Evolutionary conservation across 1,140 invertebrate species (phyloP), one percentile per base, ranked within the genome.

Genomic region (Brachionus paranguensis): DNA sequence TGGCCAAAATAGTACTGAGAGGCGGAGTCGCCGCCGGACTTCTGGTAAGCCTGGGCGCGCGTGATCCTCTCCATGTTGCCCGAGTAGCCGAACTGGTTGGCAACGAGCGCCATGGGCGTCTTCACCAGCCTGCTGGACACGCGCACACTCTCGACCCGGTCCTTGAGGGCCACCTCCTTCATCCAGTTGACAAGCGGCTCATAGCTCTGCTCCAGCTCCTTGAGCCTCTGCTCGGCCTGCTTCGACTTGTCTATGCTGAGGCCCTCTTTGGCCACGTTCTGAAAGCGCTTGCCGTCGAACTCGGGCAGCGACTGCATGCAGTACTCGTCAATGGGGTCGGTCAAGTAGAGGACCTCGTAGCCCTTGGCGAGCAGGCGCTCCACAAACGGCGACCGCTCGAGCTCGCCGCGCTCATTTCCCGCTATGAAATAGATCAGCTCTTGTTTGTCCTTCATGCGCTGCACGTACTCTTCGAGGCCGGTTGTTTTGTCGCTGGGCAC

Each of bases 221-320:
- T 95, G 86, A 94, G 91, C 86, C 92, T 92, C 87, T 95, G 93
- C 87, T 96, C 95, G 72, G 93, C 92, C 84, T 93, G 93, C 85
- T 94, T 93, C 20, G 93, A 93, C 88, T 92, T 95, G 84, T 95
- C 93, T 1, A 92, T 76, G 79, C 93, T 93, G 86, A 99, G 93
- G 1, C 97, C 96, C 91, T 99, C 98, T 89, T 99, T 99, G 84
- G 98, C 98, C 43, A 98, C 95, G 88, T 99, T 99, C 90, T 99
- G 96, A 93, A 99, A 98, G 89, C 99, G 99, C 90, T 99, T 98
- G 37, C 96, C 95, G 87, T 99, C 97, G 89, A 96, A 99, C 90
- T 99, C 97, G n/a, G 98, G 96, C 86, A 99, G 90, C 8, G 95
- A 93, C 60, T 96, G 96, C 83, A 99, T 95, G 85, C 94, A 93